Evolutionary conservation across 92 coral and sea anemone species (phyloP).

Genomic region (Phenganax stokvisi): DNA sequence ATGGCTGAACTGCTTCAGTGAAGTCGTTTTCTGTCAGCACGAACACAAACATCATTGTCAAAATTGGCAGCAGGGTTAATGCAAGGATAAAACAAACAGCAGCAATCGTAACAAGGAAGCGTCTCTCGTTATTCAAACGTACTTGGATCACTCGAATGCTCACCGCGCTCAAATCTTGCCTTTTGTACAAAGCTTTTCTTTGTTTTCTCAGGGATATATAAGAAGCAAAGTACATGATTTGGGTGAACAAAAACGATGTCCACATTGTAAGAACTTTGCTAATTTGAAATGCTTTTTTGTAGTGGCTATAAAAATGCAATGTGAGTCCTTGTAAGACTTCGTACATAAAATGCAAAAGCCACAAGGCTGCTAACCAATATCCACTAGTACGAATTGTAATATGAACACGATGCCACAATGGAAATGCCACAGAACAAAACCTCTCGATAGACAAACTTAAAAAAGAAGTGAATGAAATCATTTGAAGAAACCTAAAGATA

Average conservation of each 20-base stretch:
- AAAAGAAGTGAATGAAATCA: too few species aligned
- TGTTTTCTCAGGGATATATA: conserved; percentile 13
- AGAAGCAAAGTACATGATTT: neutral
- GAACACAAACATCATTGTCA: neutral
- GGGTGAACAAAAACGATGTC: neutral
- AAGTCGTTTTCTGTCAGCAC: neutral
- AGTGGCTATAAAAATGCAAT: neutral
- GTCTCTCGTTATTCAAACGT: neutral
- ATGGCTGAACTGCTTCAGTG: neutral
- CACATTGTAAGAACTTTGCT: neutral
- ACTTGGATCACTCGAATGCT: neutral
- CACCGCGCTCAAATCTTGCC: neutral
- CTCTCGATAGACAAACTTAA: too few species aligned
- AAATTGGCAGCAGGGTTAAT: neutral
- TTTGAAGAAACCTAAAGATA: too few species aligned
- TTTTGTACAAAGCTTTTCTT: neutral
- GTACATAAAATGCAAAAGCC: neutral
- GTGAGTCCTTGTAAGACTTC: neutral
- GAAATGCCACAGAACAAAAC: neutral
- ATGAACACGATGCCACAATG: conserved; percentile 14
- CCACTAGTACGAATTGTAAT: neutral
- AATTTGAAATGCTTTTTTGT: neutral
- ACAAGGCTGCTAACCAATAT: conserved; percentile 6
- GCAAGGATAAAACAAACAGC: neutral
- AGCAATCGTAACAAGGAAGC: neutral